Percentiles rank a stretch among this genome's conserved stretches.
Conservation (phyloP, 2,797 vertebrate genomes). For the Myiotriccus ornatus region DNA sequence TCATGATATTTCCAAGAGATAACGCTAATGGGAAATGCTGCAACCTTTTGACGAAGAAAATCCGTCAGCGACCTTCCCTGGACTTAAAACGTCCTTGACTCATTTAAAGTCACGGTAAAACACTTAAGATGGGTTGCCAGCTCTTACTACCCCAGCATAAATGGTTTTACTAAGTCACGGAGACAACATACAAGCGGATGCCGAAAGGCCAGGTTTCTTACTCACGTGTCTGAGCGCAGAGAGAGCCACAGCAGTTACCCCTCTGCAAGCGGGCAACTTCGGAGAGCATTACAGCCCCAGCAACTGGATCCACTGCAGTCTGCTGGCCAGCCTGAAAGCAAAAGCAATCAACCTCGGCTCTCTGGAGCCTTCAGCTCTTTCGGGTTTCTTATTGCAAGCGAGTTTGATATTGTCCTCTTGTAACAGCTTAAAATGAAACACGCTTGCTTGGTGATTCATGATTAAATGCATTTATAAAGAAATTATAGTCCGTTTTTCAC, state of each 20-base stretch:
- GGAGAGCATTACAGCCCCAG: constrained; percentile 80
- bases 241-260: constrained; percentile 80
- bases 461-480: neutral
- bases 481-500: neutral
- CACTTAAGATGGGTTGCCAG: neutral
- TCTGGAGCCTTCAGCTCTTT: neutral
- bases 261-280: constrained; percentile 80
- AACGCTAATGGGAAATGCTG: neutral
- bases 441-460: neutral
- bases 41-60: constrained; percentile 49
- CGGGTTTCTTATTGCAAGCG: neutral
- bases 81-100: constrained; percentile 40
- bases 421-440: neutral
- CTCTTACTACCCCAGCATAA: neutral
- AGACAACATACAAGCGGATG: neutral
- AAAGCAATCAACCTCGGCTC: neutral
- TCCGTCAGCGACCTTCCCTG: neutral
- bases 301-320: constrained; percentile 80
- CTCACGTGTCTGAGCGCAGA: constrained; percentile 86
- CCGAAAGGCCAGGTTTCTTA: neutral
- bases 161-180: constrained; percentile 20
- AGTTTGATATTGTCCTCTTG: neutral
- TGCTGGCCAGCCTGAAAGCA: constrained; percentile 79
- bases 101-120: constrained; percentile 13
- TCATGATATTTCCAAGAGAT: constrained; percentile 2